Conservation (phyloP, 2,113 vertebrate species). For the Erinaceus europaeus region DNA sequence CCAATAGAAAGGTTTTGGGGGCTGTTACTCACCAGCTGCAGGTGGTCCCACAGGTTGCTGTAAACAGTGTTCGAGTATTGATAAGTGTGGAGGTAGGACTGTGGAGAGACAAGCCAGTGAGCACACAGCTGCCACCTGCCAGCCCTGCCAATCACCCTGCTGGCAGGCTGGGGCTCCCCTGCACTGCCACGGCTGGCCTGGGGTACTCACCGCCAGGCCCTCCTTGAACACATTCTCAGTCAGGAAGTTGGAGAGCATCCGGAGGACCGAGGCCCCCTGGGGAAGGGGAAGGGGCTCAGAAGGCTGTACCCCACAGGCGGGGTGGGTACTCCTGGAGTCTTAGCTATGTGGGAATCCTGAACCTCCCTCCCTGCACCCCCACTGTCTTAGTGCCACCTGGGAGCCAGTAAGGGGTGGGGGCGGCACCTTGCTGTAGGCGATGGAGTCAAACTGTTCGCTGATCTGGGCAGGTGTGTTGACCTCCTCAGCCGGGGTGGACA, state of each 20-base stretch:
- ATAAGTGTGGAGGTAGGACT: constrained; percentile 89
- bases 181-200: fast-evolving
- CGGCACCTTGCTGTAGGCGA: constrained; percentile 94
- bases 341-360: no score
- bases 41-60: constrained; percentile 88
- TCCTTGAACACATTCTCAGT: constrained; percentile 85
- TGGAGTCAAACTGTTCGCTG: constrained; percentile 90
- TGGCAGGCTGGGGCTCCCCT: neutral
- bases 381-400: fast-evolving
- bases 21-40: constrained; percentile 83
- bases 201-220: constrained; percentile 88
- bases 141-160: neutral
- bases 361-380: fast-evolving
- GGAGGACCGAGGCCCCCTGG: constrained; percentile 91
- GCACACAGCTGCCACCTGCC: fast-evolving
- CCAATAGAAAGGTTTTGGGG: fast-evolving
- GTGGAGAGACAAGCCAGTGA: constrained; percentile 28
- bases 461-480: constrained; percentile 89
- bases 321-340: neutral
- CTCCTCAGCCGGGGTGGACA: constrained; percentile 84
- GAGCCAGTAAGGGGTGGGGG: no score
- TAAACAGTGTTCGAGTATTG: constrained; percentile 87
- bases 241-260: constrained; percentile 94
- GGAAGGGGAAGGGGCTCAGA: neutral
- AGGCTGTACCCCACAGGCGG: neutral